Base-by-base conservation (phyloP, 2,113 vertebrate genomes). In the Meleagris gallopavo region DNA sequence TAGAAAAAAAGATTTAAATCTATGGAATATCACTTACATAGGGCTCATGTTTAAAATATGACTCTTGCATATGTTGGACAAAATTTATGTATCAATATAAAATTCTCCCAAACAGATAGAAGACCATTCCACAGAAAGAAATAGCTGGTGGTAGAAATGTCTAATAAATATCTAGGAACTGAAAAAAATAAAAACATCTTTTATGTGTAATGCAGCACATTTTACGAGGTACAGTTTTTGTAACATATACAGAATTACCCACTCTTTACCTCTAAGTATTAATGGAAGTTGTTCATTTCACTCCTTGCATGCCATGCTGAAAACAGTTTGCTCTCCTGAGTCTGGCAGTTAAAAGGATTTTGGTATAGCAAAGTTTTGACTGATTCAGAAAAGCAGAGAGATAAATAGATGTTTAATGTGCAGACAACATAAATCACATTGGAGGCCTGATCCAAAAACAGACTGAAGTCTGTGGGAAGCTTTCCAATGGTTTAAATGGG, bases 181-280 rank as follows among this genome's bases (percentile, higher is more conserved):
- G 66, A 94, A 94, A 93, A 84, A 40, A 67, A 34, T 10, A 92
- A 57, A 62, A 89, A 43, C 21, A 83, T 82, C 93, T 96, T 93
- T 96, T 81, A 94, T 93, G 40, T 62, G 22, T 21, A 95, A 79
- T 34, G n/a, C 24, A 95, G 45, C 61, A 84, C 54, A 86, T 91
- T 97, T 95, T 94, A 90, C 57, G 83, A 95, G 46, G 19, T 72
- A 95, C 97, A 81, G 18, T 58, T 96, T 96, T 92, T 88, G 58
- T 94, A 87, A 85, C 50, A 67, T 71, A 91, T 69, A 65, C 79
- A 80, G 84, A 88, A 93, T 87, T 84, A 72, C 40, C 83, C 17
- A 41, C 16, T 89, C 52, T 79, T 86, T 94, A 64, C 55, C 71
- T 70, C 85, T 93, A 54, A 73, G 58, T 77, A 54, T 76, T 94